A percentile compares a stretch with the other conserved stretches of the same genome.
These are phyloP conservation scores for Hyperopisus bebe DNA, from an alignment of 2,113 vertebrate species.

Conservation along the genomic window DNA sequence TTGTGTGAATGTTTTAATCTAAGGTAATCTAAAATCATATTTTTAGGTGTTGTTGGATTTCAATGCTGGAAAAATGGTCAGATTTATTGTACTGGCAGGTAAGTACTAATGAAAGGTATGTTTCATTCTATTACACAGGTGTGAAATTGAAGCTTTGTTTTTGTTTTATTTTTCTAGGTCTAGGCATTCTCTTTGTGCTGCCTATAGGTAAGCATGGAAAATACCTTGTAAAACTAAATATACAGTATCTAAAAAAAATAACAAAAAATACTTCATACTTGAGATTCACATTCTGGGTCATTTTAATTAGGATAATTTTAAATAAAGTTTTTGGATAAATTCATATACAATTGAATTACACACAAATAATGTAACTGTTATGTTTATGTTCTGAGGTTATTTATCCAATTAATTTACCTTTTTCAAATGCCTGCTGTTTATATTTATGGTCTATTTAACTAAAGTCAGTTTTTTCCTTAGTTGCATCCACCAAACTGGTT, in stretches of 20 bases:
- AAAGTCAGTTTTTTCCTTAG: constrained; percentile 34
- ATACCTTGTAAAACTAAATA: not conserved
- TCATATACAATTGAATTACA: not conserved
- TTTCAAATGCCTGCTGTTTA: not conserved
- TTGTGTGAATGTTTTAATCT: not conserved
- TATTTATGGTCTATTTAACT: not conserved
- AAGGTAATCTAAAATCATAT: not conserved
- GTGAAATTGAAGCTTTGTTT: not conserved
- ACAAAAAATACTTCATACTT: not conserved
- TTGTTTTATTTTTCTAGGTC: constrained; percentile 30
- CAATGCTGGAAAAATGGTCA: constrained; percentile 9
- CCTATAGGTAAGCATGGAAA: constrained; percentile 50
- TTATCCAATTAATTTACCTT: not conserved
- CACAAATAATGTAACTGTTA: not conserved
- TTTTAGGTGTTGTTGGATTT: not conserved
- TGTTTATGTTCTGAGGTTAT: not conserved
- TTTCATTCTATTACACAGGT: not conserved
- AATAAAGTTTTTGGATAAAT: not conserved
- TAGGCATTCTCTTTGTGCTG: constrained; percentile 50
- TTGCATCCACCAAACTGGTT: constrained; percentile 54
- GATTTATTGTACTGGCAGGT: constrained; percentile 16
- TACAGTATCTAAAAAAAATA: no score
- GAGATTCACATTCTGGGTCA: not conserved
- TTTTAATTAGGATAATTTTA: not conserved
- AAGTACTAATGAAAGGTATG: not conserved